Evolutionary conservation across 1,140 invertebrate species (phyloP), one percentile per base, ranked within the genome.

Genomic region (Anagrus nilaparvatae): DNA sequence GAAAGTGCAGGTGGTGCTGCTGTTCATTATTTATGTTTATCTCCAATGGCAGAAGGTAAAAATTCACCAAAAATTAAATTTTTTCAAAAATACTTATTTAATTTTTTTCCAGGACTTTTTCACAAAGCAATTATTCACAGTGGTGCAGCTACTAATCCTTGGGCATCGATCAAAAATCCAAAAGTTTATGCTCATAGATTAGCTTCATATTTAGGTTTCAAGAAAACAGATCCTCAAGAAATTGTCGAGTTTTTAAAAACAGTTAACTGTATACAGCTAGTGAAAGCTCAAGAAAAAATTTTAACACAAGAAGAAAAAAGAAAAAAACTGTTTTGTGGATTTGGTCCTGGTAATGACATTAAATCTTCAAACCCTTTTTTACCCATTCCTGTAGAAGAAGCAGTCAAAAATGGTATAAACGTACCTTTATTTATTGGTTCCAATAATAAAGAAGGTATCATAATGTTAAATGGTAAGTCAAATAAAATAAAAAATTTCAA

Each of bases 1-100:
- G 76, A 81, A 59, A 60, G 53, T 28, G 71, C 73, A 10, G 73
- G 73, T 16, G 66, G 60, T 10, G 62, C 60, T 21, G 64, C 62
- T 7, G 64, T 71, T 4, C 44, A 51, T 24, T 49, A 43, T 23
- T 45, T 51, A 27, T 14, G 32, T 10, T 29, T 53, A n/a, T 48
- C 47, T 1, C 40, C 48, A 27, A 29, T 48, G 24, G 43, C 51
- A 14, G 39, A 38, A 51, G 51, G 51, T 51, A 27, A 27, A 27
- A 27, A 7, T 7, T 27, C 24, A 7, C 24, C 12, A 12, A 27
- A 27, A 27, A 6, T 7, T 25, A 25, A 25, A 25, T 25, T 12
- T 6, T 25, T 25, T 12, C 6, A 25, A 12, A 8, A 12, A 12
- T 9, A 13, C 12, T 30, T 9, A 8, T 6, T 8, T 25, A 23